Percentiles rank a stretch among this genome's conserved stretches.
These are phyloP conservation scores for Stomatorhinus walkeri DNA, from an alignment of 2,797 vertebrate species.

Conservation along the genomic window DNA sequence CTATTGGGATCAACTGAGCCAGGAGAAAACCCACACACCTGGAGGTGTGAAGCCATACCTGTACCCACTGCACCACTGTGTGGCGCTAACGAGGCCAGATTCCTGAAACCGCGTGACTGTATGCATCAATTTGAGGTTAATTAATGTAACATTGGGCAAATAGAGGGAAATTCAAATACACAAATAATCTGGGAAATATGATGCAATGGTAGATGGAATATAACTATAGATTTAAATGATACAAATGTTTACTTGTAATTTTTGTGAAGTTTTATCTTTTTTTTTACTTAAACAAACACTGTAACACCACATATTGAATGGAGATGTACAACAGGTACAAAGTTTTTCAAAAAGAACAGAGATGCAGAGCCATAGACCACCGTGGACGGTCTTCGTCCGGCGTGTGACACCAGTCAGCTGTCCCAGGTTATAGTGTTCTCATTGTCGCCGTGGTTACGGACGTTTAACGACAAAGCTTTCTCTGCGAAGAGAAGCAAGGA, in stretches of 20 bases:
- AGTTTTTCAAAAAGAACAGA: not conserved
- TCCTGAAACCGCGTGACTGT: not conserved
- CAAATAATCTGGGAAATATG: not conserved
- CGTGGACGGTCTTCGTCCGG: not conserved
- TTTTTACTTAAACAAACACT: slow-evolving; percentile 21
- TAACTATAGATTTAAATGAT: not conserved
- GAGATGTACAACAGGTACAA: slow-evolving; percentile 10
- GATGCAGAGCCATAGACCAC: not conserved
- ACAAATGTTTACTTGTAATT: slow-evolving; percentile 1
- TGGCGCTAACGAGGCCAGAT: not conserved
- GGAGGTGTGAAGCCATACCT: not conserved
- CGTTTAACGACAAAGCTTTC: not conserved
- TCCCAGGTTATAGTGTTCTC: not conserved
- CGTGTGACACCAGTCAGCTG: not conserved
- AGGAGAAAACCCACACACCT: not conserved
- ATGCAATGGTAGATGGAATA: not conserved
- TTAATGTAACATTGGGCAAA: not conserved
- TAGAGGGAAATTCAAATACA: not conserved
- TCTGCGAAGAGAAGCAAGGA: not conserved
- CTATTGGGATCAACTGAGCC: not conserved
- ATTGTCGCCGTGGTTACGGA: not conserved
- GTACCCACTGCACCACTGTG: not conserved
- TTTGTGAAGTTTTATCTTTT: slow-evolving; percentile 11
- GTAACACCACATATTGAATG: slow-evolving; percentile 9
- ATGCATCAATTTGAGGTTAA: not conserved